phyloP scores from a whole-genome alignment of 2,888 invertebrate species.

The Chalcosyrphus nemorum region DNA sequence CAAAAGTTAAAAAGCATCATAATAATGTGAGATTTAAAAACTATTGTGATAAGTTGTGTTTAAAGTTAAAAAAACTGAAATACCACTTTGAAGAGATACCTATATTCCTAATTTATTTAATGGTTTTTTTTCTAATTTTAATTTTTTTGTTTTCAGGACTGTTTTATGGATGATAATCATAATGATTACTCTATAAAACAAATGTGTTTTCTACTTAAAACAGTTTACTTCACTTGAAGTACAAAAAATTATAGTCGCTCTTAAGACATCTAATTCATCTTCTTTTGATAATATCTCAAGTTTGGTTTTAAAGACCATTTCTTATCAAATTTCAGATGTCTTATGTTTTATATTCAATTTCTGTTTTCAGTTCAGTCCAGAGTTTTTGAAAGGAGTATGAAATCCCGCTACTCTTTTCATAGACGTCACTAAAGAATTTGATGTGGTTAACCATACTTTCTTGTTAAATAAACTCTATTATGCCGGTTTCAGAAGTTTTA shows the following conservation, averaged over 20 bases:
- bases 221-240: background rate
- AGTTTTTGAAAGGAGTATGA: slow-evolving; percentile 2
- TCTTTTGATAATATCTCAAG: too few species aligned
- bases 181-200: background rate
- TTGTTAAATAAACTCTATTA: too few species aligned
- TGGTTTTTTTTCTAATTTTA: background rate
- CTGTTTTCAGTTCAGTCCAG: background rate
- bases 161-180: background rate
- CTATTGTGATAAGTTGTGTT: background rate
- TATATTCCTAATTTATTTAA: background rate
- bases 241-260: too few species aligned
- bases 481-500: too few species aligned
- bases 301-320: too few species aligned
- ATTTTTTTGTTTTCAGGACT: background rate
- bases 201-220: background rate
- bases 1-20: background rate
- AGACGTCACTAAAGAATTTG: too few species aligned
- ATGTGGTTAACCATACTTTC: too few species aligned
- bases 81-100: background rate
- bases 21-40: background rate
- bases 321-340: too few species aligned
- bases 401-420: background rate
- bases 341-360: too few species aligned
- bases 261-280: too few species aligned
- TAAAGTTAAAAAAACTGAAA: background rate